phyloP scores from a whole-genome alignment of 2,797 vertebrate species.

The Iguana delicatissima region DNA sequence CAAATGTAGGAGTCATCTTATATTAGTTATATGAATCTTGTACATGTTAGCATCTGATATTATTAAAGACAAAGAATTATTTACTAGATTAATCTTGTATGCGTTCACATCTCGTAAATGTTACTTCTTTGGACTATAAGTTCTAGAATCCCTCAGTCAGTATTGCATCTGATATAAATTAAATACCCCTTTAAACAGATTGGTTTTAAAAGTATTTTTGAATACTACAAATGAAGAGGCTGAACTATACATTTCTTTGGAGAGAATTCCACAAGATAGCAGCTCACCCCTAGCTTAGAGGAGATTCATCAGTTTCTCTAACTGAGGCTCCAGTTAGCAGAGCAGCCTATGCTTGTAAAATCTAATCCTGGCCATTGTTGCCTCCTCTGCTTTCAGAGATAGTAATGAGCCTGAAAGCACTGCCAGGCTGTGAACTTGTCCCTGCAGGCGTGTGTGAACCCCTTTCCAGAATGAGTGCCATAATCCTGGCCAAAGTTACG shows the following conservation, averaged over 20 bases:
- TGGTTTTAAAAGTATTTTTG: no score
- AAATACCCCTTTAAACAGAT: no score
- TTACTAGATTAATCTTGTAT: not conserved
- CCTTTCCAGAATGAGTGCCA: not conserved
- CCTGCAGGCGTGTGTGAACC: not conserved
- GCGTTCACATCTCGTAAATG: not conserved
- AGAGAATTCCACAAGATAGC: no score
- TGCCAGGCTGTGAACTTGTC: not conserved
- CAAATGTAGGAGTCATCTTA: not conserved
- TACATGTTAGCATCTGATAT: not conserved
- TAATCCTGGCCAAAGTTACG: no score
- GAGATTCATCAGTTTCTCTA: not conserved
- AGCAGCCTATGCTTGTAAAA: not conserved
- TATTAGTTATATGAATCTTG: not conserved
- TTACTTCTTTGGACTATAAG: no score
- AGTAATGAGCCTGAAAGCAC: not conserved
- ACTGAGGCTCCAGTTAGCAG: not conserved
- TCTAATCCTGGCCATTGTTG: not conserved
- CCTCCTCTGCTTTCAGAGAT: not conserved
- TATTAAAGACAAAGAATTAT: conserved; percentile 19
- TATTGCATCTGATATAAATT: no score
- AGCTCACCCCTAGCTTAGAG: not conserved
- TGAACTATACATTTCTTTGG: no score
- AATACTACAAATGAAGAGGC: no score
- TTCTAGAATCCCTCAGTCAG: no score